Base-by-base conservation (phyloP, 1,140 invertebrate genomes). In the Hyles euphorbiae region DNA sequence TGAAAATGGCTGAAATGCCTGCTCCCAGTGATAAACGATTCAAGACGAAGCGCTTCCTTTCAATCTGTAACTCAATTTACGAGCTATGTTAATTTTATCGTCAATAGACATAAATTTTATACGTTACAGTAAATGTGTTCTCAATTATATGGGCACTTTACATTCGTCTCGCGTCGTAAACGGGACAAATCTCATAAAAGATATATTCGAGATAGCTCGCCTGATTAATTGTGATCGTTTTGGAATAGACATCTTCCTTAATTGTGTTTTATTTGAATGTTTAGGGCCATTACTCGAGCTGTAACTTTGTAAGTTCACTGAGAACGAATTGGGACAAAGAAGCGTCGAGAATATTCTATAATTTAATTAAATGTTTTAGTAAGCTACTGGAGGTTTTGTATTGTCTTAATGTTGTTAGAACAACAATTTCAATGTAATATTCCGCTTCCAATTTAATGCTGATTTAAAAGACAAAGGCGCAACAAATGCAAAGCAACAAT, bases 51-150 rank as follows among this genome's bases (percentile, higher is more conserved):
- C 47, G 8, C n/a, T 54, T 9, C 45, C 59, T 61, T 66, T 67
- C 65, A 68, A 67, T 71, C 59, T 58, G 53, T 12, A 51, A 56
- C 52, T 47, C 12, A 54, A 65, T 68, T 71, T 71, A 71, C 59
- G 61, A 59, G 34, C 53, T 54, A 51, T 65, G 56, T 60, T 58
- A 60, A 22, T 62, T 56, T 22, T 22, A 7, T 22, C 52, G 34
- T 22, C 36, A 12, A 53, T 68, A 45, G 32, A 40, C 43, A 43
- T 60, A 12, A 50, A 53, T 49, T 61, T 62, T 63, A 63, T 60
- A 45, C 22, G 33, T 62, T 43, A 44, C 32, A 51, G 47, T 46
- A 43, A 52, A 50, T 51, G 53, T 53, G 34, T 61, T 32, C 44
- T 22, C 46, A 50, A 55, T 52, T 60, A 55, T 47, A 55, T 54